Evolutionary conservation across 2,113 vertebrate species (phyloP).

Genomic region (Collichthys lucidus): DNA sequence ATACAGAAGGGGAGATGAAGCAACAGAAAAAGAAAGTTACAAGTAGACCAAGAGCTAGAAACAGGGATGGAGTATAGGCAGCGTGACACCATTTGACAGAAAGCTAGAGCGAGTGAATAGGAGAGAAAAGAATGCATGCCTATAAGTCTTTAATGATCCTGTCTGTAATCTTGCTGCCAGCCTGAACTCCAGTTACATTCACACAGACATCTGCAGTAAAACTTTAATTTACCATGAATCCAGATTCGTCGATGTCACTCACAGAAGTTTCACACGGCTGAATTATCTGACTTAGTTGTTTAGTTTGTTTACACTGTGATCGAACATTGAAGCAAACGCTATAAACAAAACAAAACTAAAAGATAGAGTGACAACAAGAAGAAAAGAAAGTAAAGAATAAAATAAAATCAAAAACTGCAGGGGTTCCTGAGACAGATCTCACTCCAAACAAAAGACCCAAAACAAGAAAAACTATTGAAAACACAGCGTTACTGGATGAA

Average conservation of each 20-base stretch:
- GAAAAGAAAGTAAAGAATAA: conserved; percentile 15
- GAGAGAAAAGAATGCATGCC: conserved; percentile 14
- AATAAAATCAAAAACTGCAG: conserved; percentile 8
- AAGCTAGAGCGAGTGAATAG: not conserved
- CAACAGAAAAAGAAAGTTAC: conserved; percentile 42
- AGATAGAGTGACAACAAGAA: conserved; percentile 38
- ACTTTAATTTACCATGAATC: conserved; percentile 44
- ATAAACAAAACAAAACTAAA: conserved; percentile 18
- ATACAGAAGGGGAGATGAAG: conserved; percentile 44
- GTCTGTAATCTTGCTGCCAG: conserved; percentile 18
- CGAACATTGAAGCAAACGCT: conserved; percentile 18
- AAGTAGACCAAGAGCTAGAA: conserved; percentile 32
- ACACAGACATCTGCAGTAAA: conserved; percentile 35
- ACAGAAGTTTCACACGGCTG: conserved; percentile 40
- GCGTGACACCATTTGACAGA: conserved; percentile 6
- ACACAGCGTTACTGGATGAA: conserved; percentile 1
- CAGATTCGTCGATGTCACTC: conserved; percentile 24
- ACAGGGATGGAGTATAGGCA: conserved; percentile 8
- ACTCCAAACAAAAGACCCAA: conserved; percentile 12
- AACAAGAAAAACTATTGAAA: conserved; percentile 33
- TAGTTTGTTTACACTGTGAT: conserved; percentile 39
- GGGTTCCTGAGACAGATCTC: conserved; percentile 23
- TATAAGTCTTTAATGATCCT: not conserved
- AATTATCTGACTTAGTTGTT: conserved; percentile 39
- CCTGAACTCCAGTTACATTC: conserved; percentile 34